phyloP scores from a whole-genome alignment of 2,888 invertebrate genomes.

The Steinernema hermaphroditum region DNA sequence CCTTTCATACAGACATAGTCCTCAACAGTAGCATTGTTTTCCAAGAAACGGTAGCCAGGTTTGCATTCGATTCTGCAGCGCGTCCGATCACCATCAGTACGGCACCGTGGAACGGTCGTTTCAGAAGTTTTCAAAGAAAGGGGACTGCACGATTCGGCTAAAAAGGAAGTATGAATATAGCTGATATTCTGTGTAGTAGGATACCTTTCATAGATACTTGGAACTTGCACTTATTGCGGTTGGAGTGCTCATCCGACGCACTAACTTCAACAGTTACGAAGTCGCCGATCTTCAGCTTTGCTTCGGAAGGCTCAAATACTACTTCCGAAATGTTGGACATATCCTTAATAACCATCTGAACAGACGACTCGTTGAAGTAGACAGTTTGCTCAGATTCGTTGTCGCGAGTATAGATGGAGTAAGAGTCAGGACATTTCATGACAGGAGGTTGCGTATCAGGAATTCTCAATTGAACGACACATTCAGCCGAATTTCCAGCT shows the following conservation, averaged over 20 bases:
- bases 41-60: constrained; percentile 60
- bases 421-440: constrained; percentile 66
- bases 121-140: constrained; percentile 89
- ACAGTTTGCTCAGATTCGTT: constrained; percentile 46
- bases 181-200: neutral
- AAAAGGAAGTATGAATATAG: constrained; percentile 34
- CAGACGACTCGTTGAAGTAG: constrained; percentile 60
- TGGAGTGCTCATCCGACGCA: constrained; percentile 63
- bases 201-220: constrained; percentile 63
- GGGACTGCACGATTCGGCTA: constrained; percentile 76
- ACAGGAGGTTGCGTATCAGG: constrained; percentile 66
- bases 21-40: constrained; percentile 35
- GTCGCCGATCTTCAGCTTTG: constrained; percentile 47
- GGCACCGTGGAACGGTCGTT: constrained; percentile 74
- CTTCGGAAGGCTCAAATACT: constrained; percentile 57
- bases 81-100: constrained; percentile 77
- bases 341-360: constrained; percentile 63
- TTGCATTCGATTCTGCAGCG: constrained; percentile 68
- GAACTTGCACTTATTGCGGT: constrained; percentile 64
- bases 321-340: constrained; percentile 63
- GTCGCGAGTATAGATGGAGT: constrained; percentile 53
- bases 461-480: constrained; percentile 84
- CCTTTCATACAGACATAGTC: constrained; percentile 71
- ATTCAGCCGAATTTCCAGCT: constrained; percentile 94
- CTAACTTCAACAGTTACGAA: constrained; percentile 57